phyloP scores from a whole-genome alignment of 2,888 invertebrate genomes.

The Caenorhabditis japonica region DNA sequence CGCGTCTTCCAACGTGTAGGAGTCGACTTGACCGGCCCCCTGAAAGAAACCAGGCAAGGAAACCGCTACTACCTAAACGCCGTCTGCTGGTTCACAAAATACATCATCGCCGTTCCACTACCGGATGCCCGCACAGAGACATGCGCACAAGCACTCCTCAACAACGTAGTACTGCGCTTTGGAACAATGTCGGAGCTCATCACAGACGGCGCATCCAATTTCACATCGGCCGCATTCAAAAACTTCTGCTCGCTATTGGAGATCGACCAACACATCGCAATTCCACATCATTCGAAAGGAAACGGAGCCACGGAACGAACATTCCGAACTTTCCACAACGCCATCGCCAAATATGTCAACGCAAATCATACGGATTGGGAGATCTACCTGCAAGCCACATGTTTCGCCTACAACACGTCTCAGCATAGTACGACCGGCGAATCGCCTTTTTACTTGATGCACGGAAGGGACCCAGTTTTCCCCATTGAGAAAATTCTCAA shows the following conservation, averaged over 20 bases:
- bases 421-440: constrained; percentile 37
- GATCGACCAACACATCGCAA: constrained; percentile 42
- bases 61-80: constrained; percentile 37
- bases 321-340: constrained; percentile 44
- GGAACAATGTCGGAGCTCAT: constrained; percentile 62
- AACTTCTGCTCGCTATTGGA: constrained; percentile 49
- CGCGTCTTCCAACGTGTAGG: constrained; percentile 24
- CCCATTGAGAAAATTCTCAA: too few relatives aligned
- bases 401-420: constrained; percentile 51
- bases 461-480: too few relatives aligned
- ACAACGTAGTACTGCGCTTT: constrained; percentile 53
- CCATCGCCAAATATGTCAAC: constrained; percentile 36
- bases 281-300: constrained; percentile 53
- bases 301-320: constrained; percentile 69
- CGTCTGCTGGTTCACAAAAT: constrained; percentile 49
- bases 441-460: constrained; percentile 53
- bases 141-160: constrained; percentile 66
- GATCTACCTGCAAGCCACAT: neutral
- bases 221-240: constrained; percentile 39
- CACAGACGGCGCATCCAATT: constrained; percentile 66
- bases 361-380: constrained; percentile 39
- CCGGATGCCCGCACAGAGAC: constrained; percentile 73
- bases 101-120: constrained; percentile 66
- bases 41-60: constrained; percentile 17
- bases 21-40: constrained; percentile 49